phyloP scores from a whole-genome alignment of 1,140 invertebrate species.

The Pseudomyrmex concolor region DNA sequence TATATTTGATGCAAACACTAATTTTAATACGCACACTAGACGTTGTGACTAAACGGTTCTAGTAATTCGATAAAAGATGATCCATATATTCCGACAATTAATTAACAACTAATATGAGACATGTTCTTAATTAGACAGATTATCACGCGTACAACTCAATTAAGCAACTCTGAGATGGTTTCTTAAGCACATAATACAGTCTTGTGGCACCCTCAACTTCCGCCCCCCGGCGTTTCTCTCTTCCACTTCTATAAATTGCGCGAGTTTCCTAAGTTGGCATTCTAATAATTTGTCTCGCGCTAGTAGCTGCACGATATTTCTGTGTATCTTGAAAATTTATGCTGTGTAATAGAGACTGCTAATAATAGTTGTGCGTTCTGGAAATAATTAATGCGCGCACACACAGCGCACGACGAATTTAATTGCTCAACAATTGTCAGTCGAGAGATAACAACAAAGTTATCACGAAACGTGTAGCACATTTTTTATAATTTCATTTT shows the following conservation, averaged over 20 bases:
- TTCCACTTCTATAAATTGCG: slow-evolving; percentile 45
- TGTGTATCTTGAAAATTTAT: slow-evolving; percentile 43
- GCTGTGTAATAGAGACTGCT: background rate
- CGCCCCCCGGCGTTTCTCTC: slow-evolving; percentile 6
- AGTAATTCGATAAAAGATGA: background rate
- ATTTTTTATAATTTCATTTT: background rate
- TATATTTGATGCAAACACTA: background rate
- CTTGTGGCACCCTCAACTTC: slow-evolving; percentile 33
- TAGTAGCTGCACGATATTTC: slow-evolving; percentile 4
- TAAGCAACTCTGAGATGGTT: slow-evolving; percentile 31
- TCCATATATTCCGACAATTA: background rate
- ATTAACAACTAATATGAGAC: background rate
- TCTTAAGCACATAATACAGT: slow-evolving; percentile 50
- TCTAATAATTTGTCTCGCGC: slow-evolving; percentile 41
- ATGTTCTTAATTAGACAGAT: slow-evolving; percentile 33
- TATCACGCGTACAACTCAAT: slow-evolving; percentile 39
- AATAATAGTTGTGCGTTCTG: background rate
- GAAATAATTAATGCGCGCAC: slow-evolving; percentile 3
- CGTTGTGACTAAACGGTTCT: background rate
- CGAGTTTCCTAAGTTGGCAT: slow-evolving; percentile 46
- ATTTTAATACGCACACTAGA: background rate
- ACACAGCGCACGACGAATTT: background rate
- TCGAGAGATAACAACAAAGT: background rate
- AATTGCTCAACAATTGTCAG: background rate
- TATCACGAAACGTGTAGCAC: background rate